phyloP scores from a whole-genome alignment of 2,113 vertebrate genomes.

The Gracilinanus agilis region DNA sequence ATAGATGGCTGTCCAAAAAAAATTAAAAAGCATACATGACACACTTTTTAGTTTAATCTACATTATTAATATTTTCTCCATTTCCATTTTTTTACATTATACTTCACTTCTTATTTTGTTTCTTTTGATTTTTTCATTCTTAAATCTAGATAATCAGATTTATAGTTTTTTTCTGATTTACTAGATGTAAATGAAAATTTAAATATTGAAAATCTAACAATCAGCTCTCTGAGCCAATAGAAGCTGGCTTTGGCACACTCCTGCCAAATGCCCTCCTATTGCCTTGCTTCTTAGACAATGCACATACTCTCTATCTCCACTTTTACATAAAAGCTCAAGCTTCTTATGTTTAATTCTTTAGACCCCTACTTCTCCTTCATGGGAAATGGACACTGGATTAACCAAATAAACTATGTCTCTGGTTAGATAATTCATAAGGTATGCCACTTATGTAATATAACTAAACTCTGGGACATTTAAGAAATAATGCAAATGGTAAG shows the following conservation, averaged over 20 bases:
- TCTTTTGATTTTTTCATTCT: background rate
- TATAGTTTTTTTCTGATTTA: background rate
- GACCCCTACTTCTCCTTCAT: background rate
- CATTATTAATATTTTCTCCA: background rate
- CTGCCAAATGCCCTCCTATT: background rate
- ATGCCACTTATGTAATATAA: background rate
- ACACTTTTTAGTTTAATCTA: background rate
- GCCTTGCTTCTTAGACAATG: background rate
- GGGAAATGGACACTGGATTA: background rate
- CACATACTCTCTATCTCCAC: background rate
- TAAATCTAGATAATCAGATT: background rate
- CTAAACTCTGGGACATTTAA: background rate
- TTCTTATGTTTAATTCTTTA: background rate
- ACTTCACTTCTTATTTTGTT: no score
- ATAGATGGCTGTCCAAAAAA: background rate
- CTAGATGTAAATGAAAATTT: background rate
- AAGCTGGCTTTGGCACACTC: background rate
- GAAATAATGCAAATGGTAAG: background rate
- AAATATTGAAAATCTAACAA: background rate
- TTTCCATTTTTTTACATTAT: background rate
- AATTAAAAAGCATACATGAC: background rate
- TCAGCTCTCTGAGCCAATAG: background rate
- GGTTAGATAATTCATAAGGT: background rate
- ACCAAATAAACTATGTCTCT: background rate
- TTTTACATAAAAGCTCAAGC: background rate